Conservation (phyloP, 2,888 invertebrate species). For the Xanthorhoe designata region DNA sequence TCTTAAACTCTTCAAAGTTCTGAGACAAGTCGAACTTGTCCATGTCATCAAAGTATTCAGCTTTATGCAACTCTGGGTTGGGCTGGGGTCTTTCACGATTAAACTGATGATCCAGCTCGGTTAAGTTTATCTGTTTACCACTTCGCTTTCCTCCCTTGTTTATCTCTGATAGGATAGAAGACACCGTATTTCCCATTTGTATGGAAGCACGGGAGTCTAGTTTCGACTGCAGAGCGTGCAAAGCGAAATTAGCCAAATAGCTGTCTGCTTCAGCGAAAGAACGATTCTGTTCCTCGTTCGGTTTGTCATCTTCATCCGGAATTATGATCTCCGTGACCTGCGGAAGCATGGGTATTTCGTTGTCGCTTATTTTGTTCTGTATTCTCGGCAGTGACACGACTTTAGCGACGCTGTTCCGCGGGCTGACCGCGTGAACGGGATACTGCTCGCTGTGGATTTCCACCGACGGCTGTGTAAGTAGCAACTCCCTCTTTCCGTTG, state of each 20-base stretch:
- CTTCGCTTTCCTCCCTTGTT: constrained; percentile 80
- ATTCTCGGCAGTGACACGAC: constrained; percentile 77
- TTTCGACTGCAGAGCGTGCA: constrained; percentile 78
- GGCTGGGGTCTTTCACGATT: constrained; percentile 65
- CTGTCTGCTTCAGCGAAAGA: constrained; percentile 71
- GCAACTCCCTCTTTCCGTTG: constrained; percentile 82
- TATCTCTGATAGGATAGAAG: constrained; percentile 86
- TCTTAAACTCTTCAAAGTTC: constrained; percentile 92
- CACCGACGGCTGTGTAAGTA: constrained; percentile 82
- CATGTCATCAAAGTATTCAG: constrained; percentile 81
- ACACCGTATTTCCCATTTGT: constrained; percentile 87
- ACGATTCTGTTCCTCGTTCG: constrained; percentile 67
- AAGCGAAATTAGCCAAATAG: constrained; percentile 74
- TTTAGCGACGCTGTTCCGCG: constrained; percentile 78
- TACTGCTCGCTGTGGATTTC: constrained; percentile 83
- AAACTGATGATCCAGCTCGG: constrained; percentile 78
- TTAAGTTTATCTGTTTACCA: constrained; percentile 76
- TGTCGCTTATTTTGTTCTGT: constrained; percentile 79
- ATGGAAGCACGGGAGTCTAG: constrained; percentile 83
- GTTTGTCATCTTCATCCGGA: constrained; percentile 86
- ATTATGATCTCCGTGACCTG: constrained; percentile 91
- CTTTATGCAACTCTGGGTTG: constrained; percentile 71
- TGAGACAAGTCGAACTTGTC: constrained; percentile 89
- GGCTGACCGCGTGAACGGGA: constrained; percentile 69
- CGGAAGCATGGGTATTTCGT: constrained; percentile 90